These are phyloP conservation scores for Oreochromis tanganicae DNA, from an alignment of 2,113 vertebrate species.

Conservation along the genomic window DNA sequence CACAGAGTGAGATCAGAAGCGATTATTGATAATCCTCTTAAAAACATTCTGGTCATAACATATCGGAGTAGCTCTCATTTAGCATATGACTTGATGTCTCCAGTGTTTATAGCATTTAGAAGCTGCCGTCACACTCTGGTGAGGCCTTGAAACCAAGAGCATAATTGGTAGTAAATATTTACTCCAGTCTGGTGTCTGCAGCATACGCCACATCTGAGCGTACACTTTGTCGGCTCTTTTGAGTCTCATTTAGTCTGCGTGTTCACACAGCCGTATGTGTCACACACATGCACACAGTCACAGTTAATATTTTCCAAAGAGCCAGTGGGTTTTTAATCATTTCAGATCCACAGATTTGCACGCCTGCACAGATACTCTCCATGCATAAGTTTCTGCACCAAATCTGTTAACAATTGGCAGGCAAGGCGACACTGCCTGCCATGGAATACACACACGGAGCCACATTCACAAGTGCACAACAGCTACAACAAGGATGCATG, in stretches of 20 bases:
- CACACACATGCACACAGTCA: neutral
- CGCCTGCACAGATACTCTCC: neutral
- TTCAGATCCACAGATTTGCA: slow-evolving; percentile 32
- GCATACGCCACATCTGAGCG: slow-evolving; percentile 16
- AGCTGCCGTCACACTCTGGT: neutral
- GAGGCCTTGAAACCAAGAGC: neutral
- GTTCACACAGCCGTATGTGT: neutral
- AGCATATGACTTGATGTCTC: neutral
- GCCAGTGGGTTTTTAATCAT: slow-evolving; percentile 8
- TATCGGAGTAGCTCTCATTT: slow-evolving; percentile 6
- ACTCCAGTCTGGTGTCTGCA: slow-evolving; percentile 19
- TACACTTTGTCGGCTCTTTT: neutral
- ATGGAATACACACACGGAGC: neutral
- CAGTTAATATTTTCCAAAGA: neutral
- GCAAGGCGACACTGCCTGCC: neutral
- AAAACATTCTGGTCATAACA: slow-evolving; percentile 50
- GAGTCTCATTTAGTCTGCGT: slow-evolving; percentile 1
- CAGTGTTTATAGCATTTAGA: neutral
- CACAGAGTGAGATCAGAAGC: neutral
- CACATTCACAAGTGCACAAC: neutral
- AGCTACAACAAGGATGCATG: neutral
- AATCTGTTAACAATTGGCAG: slow-evolving; percentile 11
- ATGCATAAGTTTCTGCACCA: neutral
- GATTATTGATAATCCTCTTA: slow-evolving; percentile 56
- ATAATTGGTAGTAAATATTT: slow-evolving; percentile 50